phyloP scores from a whole-genome alignment of 2,113 vertebrate genomes.

The Barbus barbus region DNA sequence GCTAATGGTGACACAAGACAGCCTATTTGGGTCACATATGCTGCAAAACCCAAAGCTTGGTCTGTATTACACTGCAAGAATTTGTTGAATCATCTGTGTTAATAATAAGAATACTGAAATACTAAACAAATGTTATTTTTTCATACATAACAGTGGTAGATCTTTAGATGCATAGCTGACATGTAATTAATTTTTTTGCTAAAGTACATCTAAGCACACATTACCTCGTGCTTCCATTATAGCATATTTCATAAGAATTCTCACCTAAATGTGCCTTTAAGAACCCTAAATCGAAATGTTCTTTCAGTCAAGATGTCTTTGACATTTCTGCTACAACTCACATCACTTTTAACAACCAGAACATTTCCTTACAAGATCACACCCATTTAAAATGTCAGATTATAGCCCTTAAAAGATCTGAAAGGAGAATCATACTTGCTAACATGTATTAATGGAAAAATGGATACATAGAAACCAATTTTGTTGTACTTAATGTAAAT shows the following conservation, averaged over 20 bases:
- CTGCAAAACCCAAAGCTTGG: background rate
- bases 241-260: background rate
- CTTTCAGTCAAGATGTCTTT: background rate
- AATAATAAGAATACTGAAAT: background rate
- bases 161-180: no score
- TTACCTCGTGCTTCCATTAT: background rate
- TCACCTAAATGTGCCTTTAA: background rate
- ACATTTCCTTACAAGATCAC: background rate
- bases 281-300: background rate
- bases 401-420: background rate
- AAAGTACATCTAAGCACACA: background rate
- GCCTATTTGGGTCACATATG: background rate
- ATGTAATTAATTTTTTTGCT: background rate
- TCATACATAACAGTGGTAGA: background rate
- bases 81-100: background rate
- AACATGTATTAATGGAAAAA: background rate
- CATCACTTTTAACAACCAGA: background rate
- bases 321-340: constrained; percentile 5
- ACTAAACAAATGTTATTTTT: background rate
- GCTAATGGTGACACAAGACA: background rate
- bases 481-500: background rate
- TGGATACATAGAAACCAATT: background rate
- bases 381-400: background rate
- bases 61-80: background rate
- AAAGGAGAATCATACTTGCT: background rate